phyloP scores from a whole-genome alignment of 2,888 invertebrate species.

The Adineta ricciae region DNA sequence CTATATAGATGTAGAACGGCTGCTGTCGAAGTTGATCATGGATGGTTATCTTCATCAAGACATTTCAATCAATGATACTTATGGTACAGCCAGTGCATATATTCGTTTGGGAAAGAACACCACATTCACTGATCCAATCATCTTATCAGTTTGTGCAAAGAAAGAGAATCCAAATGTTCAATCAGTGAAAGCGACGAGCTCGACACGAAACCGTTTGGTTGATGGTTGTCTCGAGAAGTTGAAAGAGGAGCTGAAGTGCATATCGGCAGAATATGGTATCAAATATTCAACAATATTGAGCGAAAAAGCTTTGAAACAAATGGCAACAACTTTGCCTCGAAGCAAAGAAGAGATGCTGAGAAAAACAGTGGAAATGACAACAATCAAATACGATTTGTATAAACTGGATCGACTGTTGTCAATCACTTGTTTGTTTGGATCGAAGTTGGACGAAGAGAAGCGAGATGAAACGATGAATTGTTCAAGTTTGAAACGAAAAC shows the following conservation, averaged over 20 bases:
- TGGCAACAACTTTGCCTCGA: neutral
- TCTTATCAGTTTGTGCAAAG: neutral
- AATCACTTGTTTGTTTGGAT: neutral
- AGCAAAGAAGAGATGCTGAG: neutral
- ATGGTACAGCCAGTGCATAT: neutral
- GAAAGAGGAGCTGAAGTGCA: neutral
- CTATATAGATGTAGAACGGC: neutral
- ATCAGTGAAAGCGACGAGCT: neutral
- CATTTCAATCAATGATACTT: neutral
- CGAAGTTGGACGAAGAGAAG: neutral
- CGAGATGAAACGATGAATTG: neutral
- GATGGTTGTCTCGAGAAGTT: neutral
- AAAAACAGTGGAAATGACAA: neutral
- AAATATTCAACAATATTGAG: neutral
- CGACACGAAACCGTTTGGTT: neutral
- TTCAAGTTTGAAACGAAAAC: neutral
- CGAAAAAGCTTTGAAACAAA: slow-evolving; percentile 1
- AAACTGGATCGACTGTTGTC: neutral
- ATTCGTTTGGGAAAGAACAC: neutral
- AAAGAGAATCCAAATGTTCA: neutral
- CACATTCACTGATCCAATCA: neutral
- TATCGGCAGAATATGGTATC: neutral
- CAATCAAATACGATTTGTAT: neutral
- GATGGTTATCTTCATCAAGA: slow-evolving; percentile 13
- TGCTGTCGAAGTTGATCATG: neutral